Percentiles rank a stretch among this genome's conserved stretches.
Evolutionary conservation across 2,113 vertebrate species (phyloP).

Genomic region (Lanius ludovicianus): DNA sequence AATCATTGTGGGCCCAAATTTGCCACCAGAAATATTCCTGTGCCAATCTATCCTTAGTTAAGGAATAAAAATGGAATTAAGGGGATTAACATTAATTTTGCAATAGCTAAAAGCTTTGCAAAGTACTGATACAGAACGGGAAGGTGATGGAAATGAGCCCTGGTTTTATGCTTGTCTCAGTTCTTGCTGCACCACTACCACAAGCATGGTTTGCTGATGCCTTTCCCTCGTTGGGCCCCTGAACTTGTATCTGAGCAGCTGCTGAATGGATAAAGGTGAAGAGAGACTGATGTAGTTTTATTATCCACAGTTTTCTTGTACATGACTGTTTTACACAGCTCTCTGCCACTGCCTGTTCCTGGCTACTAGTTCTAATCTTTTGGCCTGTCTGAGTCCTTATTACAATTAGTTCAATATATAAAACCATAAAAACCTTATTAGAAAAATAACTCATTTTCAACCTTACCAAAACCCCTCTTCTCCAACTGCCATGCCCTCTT

Average conservation of each 20-base stretch:
- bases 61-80: background rate
- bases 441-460: background rate
- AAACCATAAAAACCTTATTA: background rate
- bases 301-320: background rate
- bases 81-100: background rate
- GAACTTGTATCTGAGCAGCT: background rate
- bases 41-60: background rate
- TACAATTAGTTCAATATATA: background rate
- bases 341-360: background rate
- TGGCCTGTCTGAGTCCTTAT: background rate
- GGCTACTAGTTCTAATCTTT: background rate
- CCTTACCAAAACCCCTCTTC: background rate
- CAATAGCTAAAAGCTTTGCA: background rate
- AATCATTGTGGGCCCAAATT: background rate
- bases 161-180: background rate
- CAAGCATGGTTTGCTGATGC: background rate
- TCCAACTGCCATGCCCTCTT: background rate
- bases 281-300: background rate
- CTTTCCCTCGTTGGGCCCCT: background rate
- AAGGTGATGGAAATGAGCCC: accelerated
- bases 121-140: background rate
- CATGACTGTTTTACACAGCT: background rate
- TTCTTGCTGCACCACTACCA: background rate
- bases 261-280: background rate
- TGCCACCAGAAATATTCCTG: background rate